These are phyloP conservation scores for Spea bombifrons DNA, from an alignment of 2,113 vertebrate species.

Conservation along the genomic window DNA sequence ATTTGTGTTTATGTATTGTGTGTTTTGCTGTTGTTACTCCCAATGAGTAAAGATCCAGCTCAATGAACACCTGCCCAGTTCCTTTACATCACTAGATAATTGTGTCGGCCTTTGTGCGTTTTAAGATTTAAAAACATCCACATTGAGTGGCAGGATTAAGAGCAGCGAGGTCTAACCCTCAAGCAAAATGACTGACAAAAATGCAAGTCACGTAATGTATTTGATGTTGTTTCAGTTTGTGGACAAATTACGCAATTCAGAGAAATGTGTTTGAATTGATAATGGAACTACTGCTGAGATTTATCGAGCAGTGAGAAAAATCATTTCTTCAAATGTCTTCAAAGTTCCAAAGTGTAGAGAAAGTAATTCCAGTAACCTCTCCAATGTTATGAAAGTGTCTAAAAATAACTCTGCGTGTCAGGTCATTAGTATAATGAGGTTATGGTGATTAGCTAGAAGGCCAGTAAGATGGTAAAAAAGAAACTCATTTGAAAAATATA, in stretches of 20 bases:
- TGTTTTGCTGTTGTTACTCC: background rate
- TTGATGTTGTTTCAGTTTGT: background rate
- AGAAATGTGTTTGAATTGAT: background rate
- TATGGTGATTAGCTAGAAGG: no score
- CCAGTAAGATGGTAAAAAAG: no score
- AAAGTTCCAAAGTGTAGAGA: background rate
- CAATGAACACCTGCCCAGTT: background rate
- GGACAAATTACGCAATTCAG: no score
- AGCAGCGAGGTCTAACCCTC: background rate
- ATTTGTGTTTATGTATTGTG: background rate
- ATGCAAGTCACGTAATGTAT: background rate
- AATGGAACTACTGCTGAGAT: background rate
- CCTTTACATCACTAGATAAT: background rate
- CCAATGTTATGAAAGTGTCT: background rate
- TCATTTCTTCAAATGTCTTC: background rate
- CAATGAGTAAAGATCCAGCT: background rate
- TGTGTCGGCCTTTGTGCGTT: background rate
- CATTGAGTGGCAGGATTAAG: background rate
- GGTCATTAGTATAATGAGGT: no score
- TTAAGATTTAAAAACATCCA: background rate
- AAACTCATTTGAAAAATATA: no score
- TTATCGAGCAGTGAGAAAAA: background rate
- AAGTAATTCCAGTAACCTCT: background rate
- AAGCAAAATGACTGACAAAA: conserved; percentile 2
- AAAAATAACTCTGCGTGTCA: no score